Evolutionary conservation across 2,797 vertebrate species (phyloP).

Genomic region (Anguilla obscura): DNA sequence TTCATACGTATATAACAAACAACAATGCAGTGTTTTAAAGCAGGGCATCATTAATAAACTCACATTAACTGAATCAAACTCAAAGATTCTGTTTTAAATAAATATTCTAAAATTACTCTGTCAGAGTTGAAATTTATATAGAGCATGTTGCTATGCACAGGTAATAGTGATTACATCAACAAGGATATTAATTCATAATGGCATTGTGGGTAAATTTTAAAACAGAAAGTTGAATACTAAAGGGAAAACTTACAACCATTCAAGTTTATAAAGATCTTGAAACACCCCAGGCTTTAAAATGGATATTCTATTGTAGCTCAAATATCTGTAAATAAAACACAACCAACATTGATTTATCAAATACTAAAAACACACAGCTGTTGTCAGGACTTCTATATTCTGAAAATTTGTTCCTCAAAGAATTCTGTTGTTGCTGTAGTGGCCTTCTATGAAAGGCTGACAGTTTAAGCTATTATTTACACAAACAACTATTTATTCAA

Average conservation of each 20-base stretch:
- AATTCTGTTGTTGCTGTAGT: neutral
- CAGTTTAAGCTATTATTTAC: too few relatives aligned
- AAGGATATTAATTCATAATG: neutral
- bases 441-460: neutral
- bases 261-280: conserved; percentile 86
- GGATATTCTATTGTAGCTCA: conserved; percentile 88
- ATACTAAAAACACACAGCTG: neutral
- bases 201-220: neutral
- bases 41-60: neutral
- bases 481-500: too few relatives aligned
- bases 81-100: too few relatives aligned
- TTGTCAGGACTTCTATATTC: neutral
- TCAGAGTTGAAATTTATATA: neutral
- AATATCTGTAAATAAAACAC: conserved; percentile 72
- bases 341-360: neutral
- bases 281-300: conserved; percentile 85
- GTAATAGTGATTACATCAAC: neutral
- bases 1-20: neutral
- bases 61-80: neutral
- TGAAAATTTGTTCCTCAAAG: neutral
- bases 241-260: conserved; percentile 86
- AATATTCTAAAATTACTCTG: neutral
- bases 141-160: neutral
- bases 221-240: neutral
- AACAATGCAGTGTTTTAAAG: neutral